Conservation (phyloP, 2,888 invertebrate species). For the Alitta virens region DNA sequence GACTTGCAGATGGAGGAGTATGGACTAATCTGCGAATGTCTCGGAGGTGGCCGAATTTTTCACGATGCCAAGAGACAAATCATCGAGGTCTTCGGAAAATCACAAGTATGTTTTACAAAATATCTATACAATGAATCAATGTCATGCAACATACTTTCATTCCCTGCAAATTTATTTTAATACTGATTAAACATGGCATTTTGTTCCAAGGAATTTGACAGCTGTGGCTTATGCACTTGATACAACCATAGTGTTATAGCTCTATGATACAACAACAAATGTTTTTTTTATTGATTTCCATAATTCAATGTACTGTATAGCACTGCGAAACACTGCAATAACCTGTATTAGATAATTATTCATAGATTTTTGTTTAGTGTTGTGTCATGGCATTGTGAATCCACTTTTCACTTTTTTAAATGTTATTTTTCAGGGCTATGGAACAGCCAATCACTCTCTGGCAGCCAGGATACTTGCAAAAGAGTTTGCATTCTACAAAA, state of each 20-base stretch:
- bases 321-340: too few relatives aligned
- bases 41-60: conserved; percentile 91
- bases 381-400: not conserved
- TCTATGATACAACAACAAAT: too few relatives aligned
- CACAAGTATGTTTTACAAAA: conserved; percentile 62
- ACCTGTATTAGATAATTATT: too few relatives aligned
- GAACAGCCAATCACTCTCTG: conserved; percentile 82
- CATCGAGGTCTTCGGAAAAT: conserved; percentile 87
- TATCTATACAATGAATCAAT: not conserved
- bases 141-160: not conserved
- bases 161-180: not conserved
- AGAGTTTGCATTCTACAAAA: conserved; percentile 69
- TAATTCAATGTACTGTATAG: too few relatives aligned
- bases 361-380: too few relatives aligned
- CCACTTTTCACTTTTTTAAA: not conserved
- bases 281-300: too few relatives aligned
- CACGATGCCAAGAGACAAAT: conserved; percentile 74
- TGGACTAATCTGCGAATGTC: conserved; percentile 72
- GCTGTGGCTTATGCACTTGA: too few relatives aligned
- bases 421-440: conserved; percentile 65
- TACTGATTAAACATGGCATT: too few relatives aligned
- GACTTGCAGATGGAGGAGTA: conserved; percentile 45
- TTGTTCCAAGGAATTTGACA: too few relatives aligned
- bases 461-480: conserved; percentile 74
- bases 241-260: too few relatives aligned